Percentiles rank a stretch among this genome's conserved stretches.
phyloP scores from a whole-genome alignment of 1,140 invertebrate species.

The Drosophila lowei region DNA sequence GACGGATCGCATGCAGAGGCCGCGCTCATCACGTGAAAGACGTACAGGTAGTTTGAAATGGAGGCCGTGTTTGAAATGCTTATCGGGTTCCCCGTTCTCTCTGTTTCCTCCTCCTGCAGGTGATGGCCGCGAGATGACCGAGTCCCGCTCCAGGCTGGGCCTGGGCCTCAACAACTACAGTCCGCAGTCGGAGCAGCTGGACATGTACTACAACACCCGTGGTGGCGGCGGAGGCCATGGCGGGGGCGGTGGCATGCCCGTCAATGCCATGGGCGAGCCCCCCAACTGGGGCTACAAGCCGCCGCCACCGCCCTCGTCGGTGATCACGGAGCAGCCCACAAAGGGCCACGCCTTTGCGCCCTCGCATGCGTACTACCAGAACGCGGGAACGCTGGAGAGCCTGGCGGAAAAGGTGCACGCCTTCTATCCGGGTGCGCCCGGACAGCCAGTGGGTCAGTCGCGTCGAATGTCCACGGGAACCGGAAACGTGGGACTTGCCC shows the following conservation, averaged over 20 bases:
- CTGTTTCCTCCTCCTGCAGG: slow-evolving; percentile 77
- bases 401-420: slow-evolving; percentile 95
- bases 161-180: slow-evolving; percentile 86
- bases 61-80: slow-evolving; percentile 67
- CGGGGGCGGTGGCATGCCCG: slow-evolving; percentile 10
- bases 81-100: slow-evolving; percentile 45
- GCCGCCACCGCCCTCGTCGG: slow-evolving; percentile 89
- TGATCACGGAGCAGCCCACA: slow-evolving; percentile 94
- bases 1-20: slow-evolving; percentile 83
- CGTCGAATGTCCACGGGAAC: slow-evolving; percentile 86
- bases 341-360: slow-evolving; percentile 92
- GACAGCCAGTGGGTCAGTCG: slow-evolving; percentile 83
- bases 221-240: slow-evolving; percentile 76
- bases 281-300: slow-evolving; percentile 84
- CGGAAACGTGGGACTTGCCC: slow-evolving; percentile 73
- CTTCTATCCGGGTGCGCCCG: slow-evolving; percentile 87
- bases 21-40: slow-evolving; percentile 83
- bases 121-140: slow-evolving; percentile 89
- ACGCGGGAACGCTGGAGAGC: slow-evolving; percentile 90
- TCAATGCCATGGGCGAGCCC: slow-evolving; percentile 83
- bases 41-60: slow-evolving; percentile 84
- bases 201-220: slow-evolving; percentile 92
- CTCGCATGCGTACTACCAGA: slow-evolving; percentile 92
- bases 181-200: slow-evolving; percentile 88
- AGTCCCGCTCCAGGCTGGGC: slow-evolving; percentile 89